A percentile compares a stretch with the other conserved stretches of the same genome.
Conservation (phyloP, 2,888 invertebrate genomes). For the Hypomecis atomaria region DNA sequence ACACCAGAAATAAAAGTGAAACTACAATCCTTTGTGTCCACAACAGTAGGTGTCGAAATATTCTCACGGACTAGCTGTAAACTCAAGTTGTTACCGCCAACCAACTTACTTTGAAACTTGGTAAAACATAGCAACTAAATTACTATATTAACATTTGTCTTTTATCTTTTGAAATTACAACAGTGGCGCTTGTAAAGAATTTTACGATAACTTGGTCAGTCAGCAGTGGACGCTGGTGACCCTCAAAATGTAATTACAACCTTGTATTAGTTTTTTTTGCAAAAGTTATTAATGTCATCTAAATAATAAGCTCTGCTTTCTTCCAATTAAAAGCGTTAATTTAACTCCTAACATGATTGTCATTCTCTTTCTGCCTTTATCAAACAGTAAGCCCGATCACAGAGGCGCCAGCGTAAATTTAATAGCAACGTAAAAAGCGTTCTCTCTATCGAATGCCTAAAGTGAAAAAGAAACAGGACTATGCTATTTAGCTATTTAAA, state of each 20-base stretch:
- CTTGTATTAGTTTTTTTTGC: not conserved
- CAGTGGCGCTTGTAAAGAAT: not conserved
- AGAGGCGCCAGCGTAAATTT: too few species aligned
- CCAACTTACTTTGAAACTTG: not conserved
- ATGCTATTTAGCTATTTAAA: too few species aligned
- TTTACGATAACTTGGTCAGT: not conserved
- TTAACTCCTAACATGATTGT: too few species aligned
- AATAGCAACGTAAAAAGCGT: too few species aligned
- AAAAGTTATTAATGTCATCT: too few species aligned
- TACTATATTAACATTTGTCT: too few species aligned
- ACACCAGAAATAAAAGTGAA: conserved; percentile 14
- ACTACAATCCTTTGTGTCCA: conserved; percentile 7
- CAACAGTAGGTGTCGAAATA: conserved; percentile 9
- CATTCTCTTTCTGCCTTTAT: too few species aligned
- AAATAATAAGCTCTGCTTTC: too few species aligned
- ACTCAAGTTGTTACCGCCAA: not conserved
- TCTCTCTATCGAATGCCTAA: too few species aligned
- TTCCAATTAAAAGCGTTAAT: too few species aligned
- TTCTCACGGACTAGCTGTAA: conserved; percentile 18
- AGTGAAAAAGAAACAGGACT: too few species aligned
- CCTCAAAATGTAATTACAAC: not conserved
- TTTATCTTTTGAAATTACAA: not conserved
- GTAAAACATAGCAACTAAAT: not conserved
- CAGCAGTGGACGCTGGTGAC: not conserved
- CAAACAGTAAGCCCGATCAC: too few species aligned